phyloP scores from a whole-genome alignment of 2,888 invertebrate genomes.

The Scaeva pyrastri region DNA sequence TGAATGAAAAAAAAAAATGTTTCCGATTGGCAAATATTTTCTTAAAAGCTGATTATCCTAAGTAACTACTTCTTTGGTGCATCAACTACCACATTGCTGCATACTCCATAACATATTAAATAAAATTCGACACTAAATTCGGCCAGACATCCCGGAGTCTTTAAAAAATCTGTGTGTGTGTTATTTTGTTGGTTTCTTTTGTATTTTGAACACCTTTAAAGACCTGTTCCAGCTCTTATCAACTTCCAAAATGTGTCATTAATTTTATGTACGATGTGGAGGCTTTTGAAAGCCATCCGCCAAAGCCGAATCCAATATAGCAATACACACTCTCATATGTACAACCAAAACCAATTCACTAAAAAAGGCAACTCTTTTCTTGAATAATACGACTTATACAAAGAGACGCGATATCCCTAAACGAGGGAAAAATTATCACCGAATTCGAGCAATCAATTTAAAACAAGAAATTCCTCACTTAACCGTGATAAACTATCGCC shows the following conservation, averaged over 20 bases:
- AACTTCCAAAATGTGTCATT: conserved; percentile 74
- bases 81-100: conserved; percentile 34
- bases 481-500: conserved; percentile 79
- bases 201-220: conserved; percentile 63
- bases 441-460: conserved; percentile 79
- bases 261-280: conserved; percentile 73
- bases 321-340: conserved; percentile 6
- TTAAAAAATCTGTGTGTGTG: conserved; percentile 13
- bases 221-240: conserved; percentile 70
- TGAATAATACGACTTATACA: conserved; percentile 27
- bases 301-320: conserved; percentile 59
- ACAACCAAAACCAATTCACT: conserved; percentile 32
- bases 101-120: not conserved
- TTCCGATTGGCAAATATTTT: conserved; percentile 23
- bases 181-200: conserved; percentile 18
- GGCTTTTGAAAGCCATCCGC: conserved; percentile 68
- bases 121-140: conserved; percentile 23
- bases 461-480: conserved; percentile 80
- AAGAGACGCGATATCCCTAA: conserved; percentile 69
- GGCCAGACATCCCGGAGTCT: conserved; percentile 73
- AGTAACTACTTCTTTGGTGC: not conserved
- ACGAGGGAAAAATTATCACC: conserved; percentile 78
- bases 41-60: conserved; percentile 60
- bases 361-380: conserved; percentile 41
- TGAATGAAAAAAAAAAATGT: not conserved